A percentile compares a stretch with the other conserved stretches of the same genome.
Evolutionary conservation across 2,113 vertebrate genomes (phyloP).

Genomic region (Anhinga rufa): DNA sequence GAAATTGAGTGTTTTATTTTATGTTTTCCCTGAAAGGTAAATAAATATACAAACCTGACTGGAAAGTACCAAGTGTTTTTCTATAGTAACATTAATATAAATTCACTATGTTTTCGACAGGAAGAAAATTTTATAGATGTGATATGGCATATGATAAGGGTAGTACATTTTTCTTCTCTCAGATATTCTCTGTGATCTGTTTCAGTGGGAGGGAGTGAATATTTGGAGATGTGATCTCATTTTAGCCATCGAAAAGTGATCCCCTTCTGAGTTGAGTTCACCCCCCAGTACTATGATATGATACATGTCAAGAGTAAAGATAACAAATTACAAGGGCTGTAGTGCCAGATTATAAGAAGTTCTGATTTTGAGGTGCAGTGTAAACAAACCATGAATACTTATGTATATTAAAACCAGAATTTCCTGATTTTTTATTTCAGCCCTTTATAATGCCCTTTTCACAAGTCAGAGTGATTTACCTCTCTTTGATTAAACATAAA

Average conservation of each 20-base stretch:
- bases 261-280: not conserved
- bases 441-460: not conserved
- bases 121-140: not conserved
- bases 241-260: not conserved
- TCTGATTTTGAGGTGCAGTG: not conserved
- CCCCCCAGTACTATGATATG: not conserved
- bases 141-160: not conserved
- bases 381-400: not conserved
- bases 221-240: not conserved
- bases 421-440: not conserved
- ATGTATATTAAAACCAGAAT: not conserved
- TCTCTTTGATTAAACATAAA: not conserved
- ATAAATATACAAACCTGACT: not conserved
- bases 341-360: not conserved
- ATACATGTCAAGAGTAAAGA: not conserved
- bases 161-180: not conserved
- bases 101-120: not conserved
- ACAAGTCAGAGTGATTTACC: not conserved
- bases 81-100: not conserved
- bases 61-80: not conserved
- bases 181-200: not conserved
- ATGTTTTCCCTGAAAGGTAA: not conserved
- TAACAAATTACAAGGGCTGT: not conserved
- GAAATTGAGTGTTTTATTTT: not conserved
- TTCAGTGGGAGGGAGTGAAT: not conserved